phyloP scores from a whole-genome alignment of 2,797 vertebrate genomes.

The Cuniculus paca region DNA sequence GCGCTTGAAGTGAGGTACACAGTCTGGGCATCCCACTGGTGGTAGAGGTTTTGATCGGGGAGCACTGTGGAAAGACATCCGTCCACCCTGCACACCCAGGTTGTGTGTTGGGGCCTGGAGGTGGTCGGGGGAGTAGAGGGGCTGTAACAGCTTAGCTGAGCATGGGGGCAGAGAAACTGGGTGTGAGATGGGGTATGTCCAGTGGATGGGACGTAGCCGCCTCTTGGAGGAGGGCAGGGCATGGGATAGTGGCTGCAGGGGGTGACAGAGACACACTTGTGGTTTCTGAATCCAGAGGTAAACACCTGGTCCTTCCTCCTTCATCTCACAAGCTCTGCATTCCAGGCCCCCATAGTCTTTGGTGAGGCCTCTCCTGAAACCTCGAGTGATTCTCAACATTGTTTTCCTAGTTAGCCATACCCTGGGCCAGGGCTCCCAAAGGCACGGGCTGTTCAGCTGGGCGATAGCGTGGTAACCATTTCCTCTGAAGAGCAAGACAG shows the following conservation, averaged over 20 bases:
- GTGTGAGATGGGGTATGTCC: neutral
- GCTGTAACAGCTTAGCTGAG: neutral
- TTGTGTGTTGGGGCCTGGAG: neutral
- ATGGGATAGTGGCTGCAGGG: neutral
- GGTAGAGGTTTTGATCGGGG: neutral
- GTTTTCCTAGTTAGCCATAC: conserved; percentile 43
- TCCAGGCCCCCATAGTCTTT: neutral
- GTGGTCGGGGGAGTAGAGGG: rapidly evolving
- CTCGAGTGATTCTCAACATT: neutral
- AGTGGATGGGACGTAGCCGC: rapidly evolving
- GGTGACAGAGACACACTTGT: neutral
- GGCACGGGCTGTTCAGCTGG: neutral
- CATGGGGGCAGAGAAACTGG: too few relatives aligned
- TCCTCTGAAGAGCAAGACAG: conserved; percentile 18
- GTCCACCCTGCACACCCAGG: too few relatives aligned
- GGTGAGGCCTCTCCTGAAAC: neutral
- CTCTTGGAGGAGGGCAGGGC: neutral
- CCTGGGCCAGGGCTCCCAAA: neutral
- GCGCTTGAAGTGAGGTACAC: neutral
- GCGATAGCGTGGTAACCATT: neutral
- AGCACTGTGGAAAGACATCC: neutral
- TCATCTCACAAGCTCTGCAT: neutral
- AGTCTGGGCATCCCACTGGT: neutral
- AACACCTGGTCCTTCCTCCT: neutral
- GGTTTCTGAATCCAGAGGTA: neutral